These are phyloP conservation scores for Lottia scabra DNA, from an alignment of 2,888 invertebrate species.

Conservation along the genomic window DNA sequence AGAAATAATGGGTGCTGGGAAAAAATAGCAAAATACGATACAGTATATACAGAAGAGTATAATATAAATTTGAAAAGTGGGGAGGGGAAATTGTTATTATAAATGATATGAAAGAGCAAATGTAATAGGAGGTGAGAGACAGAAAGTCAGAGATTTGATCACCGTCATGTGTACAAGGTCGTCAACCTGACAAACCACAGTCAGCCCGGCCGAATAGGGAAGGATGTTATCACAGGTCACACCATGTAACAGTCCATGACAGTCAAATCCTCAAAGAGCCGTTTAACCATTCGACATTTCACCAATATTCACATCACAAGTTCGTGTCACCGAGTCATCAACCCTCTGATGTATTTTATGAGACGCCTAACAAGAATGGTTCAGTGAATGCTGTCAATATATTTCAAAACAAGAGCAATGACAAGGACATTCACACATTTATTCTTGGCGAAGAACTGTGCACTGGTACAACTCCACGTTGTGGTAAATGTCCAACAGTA, in stretches of 20 bases:
- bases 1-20: too few species aligned
- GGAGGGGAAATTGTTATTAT: too few species aligned
- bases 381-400: not conserved
- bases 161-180: too few species aligned
- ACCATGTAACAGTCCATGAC: slow-evolving; percentile 7
- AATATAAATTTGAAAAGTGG: too few species aligned
- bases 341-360: not conserved
- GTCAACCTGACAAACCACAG: too few species aligned
- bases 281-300: not conserved
- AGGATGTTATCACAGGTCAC: too few species aligned
- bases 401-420: not conserved
- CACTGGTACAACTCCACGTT: slow-evolving; percentile 14
- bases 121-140: too few species aligned
- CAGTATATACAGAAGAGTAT: too few species aligned
- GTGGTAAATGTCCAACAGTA: slow-evolving; percentile 19
- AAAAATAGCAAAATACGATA: too few species aligned
- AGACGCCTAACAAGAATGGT: not conserved
- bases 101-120: too few species aligned
- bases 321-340: not conserved
- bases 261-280: not conserved
- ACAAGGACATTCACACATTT: not conserved
- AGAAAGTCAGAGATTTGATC: too few species aligned
- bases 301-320: not conserved
- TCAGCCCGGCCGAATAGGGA: too few species aligned
- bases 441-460: slow-evolving; percentile 12